phyloP scores from a whole-genome alignment of 2,113 vertebrate species.

The Hippocampus barbouri region DNA sequence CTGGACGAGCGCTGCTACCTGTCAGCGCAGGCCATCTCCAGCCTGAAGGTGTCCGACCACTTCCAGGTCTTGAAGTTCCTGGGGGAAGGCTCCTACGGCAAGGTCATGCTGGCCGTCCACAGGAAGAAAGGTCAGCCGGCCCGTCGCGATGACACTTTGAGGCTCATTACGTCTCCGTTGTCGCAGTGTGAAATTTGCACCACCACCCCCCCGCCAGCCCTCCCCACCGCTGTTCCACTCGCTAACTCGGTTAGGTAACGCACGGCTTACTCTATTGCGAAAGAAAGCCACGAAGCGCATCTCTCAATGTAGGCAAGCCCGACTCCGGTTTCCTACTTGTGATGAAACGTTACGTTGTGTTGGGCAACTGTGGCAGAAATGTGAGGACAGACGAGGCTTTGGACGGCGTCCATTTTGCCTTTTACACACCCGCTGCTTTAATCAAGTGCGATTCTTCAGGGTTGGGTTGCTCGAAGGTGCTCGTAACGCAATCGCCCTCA shows the following conservation, averaged over 20 bases:
- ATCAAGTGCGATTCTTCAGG: conserved; percentile 39
- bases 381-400: conserved; percentile 24
- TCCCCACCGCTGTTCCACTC: neutral
- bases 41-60: conserved; percentile 73
- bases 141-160: neutral
- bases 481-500: conserved; percentile 33
- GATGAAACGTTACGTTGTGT: conserved; percentile 3
- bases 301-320: neutral
- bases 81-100: conserved; percentile 85
- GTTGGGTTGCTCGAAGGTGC: conserved; percentile 39
- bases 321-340: conserved; percentile 24
- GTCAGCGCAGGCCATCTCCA: conserved; percentile 72
- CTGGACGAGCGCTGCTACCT: conserved; percentile 81
- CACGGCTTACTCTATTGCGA: neutral
- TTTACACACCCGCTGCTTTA: conserved; percentile 32
- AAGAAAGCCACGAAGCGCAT: neutral
- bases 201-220: no score
- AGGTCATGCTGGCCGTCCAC: conserved; percentile 83
- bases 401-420: conserved; percentile 35
- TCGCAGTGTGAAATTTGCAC: neutral
- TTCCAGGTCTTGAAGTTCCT: conserved; percentile 80
- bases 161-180: neutral
- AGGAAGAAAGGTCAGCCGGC: conserved; percentile 73
- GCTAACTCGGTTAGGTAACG: neutral
- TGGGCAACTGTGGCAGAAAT: conserved; percentile 3